These are phyloP conservation scores for Anseranas semipalmata DNA, from an alignment of 2,113 vertebrate species.

Conservation along the genomic window DNA sequence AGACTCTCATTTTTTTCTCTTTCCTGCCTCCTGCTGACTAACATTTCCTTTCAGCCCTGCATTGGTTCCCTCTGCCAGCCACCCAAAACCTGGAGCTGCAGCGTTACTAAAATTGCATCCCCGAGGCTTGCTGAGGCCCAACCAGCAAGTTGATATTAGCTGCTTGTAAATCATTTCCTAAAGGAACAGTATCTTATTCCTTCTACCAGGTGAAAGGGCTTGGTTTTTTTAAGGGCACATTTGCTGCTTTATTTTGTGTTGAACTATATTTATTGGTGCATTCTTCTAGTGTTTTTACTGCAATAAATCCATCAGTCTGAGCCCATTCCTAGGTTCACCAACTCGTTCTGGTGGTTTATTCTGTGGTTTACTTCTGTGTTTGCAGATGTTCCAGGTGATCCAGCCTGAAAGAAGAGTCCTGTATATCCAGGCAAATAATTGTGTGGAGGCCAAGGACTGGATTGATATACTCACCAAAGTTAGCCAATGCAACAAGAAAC, in stretches of 20 bases:
- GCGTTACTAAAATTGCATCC: conserved; percentile 24
- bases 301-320: neutral
- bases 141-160: neutral
- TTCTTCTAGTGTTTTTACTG: neutral
- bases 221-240: neutral
- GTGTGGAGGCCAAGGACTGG: conserved; percentile 97
- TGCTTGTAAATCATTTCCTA: conserved; percentile 37
- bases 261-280: neutral
- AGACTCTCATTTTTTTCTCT: neutral
- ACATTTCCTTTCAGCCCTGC: neutral
- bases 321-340: neutral
- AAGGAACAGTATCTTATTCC: neutral
- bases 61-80: neutral
- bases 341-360: neutral
- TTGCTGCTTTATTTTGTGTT: neutral
- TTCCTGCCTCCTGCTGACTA: neutral
- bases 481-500: conserved; percentile 96
- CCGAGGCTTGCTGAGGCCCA: neutral
- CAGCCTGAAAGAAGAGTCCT: conserved; percentile 92
- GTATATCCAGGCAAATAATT: conserved; percentile 99
- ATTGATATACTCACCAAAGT: conserved; percentile 98
- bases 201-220: neutral
- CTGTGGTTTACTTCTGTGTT: neutral
- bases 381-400: conserved; percentile 98
- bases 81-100: conserved; percentile 2